Evolutionary conservation across 2,888 invertebrate species (phyloP), one percentile per base, ranked within the genome.

Genomic region (Andrena haemorrhoa): DNA sequence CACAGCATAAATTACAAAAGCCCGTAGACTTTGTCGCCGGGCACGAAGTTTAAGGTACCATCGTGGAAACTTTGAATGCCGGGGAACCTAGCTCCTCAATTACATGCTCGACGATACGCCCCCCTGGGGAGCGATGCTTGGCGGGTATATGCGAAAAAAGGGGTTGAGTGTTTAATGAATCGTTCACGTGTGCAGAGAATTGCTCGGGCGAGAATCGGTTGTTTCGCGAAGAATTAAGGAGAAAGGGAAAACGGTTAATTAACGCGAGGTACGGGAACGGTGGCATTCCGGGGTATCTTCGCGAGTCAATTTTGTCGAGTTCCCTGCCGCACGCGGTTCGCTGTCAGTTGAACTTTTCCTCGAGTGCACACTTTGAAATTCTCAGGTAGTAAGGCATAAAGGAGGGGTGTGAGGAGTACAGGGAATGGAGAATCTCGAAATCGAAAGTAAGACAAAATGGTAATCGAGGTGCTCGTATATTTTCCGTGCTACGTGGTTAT

Each of bases 1-100:
- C 77, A 23, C n/a, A 41, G 71, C 68, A 72, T 61, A 82, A 82
- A 82, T 83, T 75, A 75, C 78, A 78, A 74, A 83, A 78, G 74
- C 70, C 58, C 51, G 61, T 51, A 20, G 69, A 80, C 80, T 79
- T 70, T 51, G 60, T 82, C 69, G 49, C 71, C 53, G n/a, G 56
- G 41, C 26, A 69, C 64, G 41, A 73, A 73, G 51, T 81, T 73
- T 81, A 69, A 64, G 80, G 51, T 51, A 63, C 56, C 31, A 26
- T 51, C 23, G 47, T 23, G 56, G 41, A 65, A 79, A 31, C 51
- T 68, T 58, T 49, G 58, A 58, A 73, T 35, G 47, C 31, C 0
- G 20, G 7, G 33, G 8, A 77, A 35, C 31, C 51, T 53, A 6
- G 20, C 49, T 49, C 47, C 29, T 23, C 7, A n/a, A 68, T 66